phyloP scores from a whole-genome alignment of 2,113 vertebrate genomes.

The Lepidothrix coronata region DNA sequence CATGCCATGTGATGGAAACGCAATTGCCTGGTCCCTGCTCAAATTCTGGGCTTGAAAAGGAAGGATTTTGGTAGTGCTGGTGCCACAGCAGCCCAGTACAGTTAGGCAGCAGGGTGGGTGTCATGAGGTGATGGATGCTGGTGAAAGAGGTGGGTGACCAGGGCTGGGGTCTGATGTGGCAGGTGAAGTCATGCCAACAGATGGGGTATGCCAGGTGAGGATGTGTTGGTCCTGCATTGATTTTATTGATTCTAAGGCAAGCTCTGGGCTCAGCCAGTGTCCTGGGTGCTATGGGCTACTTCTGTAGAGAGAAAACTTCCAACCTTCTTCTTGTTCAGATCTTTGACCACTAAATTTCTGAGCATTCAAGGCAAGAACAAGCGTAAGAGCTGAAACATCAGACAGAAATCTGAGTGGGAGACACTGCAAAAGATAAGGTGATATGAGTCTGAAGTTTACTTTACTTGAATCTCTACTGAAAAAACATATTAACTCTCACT shows the following conservation, averaged over 20 bases:
- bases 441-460: not conserved
- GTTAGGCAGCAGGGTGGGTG: not conserved
- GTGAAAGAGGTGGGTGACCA: not conserved
- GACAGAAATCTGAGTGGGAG: not conserved
- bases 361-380: not conserved
- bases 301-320: not conserved
- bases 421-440: not conserved
- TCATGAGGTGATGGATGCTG: not conserved
- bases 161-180: not conserved
- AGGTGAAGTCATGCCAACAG: not conserved
- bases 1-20: accelerated
- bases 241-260: not conserved
- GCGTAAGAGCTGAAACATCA: not conserved
- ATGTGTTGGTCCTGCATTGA: accelerated
- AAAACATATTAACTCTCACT: not conserved
- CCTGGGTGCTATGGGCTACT: not conserved
- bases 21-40: accelerated
- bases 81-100: not conserved
- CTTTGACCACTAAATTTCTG: not conserved
- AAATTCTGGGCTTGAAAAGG: not conserved
- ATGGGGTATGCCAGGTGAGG: not conserved
- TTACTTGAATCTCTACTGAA: not conserved
- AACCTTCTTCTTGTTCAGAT: not conserved
- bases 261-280: not conserved
- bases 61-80: not conserved